These are phyloP conservation scores for Lottia gigantea DNA, from an alignment of 2,888 invertebrate genomes.

Conservation along the genomic window DNA sequence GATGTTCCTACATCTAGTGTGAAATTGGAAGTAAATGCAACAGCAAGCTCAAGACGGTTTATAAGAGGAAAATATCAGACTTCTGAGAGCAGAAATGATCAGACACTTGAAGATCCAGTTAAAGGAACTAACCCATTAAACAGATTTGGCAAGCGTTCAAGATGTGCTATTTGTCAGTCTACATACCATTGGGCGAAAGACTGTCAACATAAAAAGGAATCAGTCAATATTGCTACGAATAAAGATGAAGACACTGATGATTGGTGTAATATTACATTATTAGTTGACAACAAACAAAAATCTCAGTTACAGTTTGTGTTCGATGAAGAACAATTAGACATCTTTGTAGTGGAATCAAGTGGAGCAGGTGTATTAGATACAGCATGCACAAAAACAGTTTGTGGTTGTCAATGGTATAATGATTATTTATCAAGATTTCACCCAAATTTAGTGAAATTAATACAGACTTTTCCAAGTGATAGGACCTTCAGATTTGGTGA, in stretches of 20 bases:
- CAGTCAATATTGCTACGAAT: neutral
- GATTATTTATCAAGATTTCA: neutral
- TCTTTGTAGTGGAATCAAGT: conserved; percentile 6
- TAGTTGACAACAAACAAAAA: neutral
- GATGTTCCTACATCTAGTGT: neutral
- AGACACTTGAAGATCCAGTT: neutral
- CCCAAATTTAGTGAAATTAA: neutral
- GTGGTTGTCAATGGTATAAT: conserved; percentile 3
- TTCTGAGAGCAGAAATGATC: neutral
- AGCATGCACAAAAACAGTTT: conserved; percentile 13
- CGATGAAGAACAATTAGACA: neutral
- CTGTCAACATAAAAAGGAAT: conserved; percentile 9
- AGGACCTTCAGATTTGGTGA: conserved; percentile 26
- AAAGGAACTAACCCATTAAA: conserved; percentile 10
- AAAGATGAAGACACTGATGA: conserved; percentile 8
- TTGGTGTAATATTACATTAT: conserved; percentile 3
- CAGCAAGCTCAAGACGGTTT: neutral
- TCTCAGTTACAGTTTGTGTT: neutral
- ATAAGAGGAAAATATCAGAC: neutral
- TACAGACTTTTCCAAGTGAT: conserved; percentile 4
- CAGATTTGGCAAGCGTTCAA: conserved; percentile 13
- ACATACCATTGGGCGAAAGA: conserved; percentile 22
- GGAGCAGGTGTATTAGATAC: conserved; percentile 7
- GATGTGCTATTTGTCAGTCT: conserved; percentile 14
- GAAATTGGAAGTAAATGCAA: neutral